Conservation (phyloP, 2,888 invertebrate species). For the Hololepta plana region DNA sequence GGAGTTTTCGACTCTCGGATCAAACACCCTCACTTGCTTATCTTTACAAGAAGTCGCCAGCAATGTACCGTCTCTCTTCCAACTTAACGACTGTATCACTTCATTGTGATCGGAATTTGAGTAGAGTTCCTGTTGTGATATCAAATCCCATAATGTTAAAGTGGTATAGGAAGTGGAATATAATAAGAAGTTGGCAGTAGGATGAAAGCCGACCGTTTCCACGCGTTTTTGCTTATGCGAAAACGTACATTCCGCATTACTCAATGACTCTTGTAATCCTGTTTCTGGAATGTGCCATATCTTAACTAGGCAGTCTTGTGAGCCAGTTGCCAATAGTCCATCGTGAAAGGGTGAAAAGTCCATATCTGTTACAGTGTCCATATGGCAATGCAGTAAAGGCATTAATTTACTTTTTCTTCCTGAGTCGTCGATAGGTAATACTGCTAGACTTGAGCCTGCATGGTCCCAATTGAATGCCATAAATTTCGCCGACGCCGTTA, state of each 20-base stretch:
- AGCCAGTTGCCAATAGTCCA: constrained; percentile 77
- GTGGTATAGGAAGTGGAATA: constrained; percentile 70
- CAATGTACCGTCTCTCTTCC: constrained; percentile 72
- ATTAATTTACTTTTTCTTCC: constrained; percentile 79
- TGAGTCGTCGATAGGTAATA: constrained; percentile 71
- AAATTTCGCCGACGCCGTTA: constrained; percentile 79
- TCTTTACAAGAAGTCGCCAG: constrained; percentile 85
- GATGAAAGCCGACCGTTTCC: constrained; percentile 83
- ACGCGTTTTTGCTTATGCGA: constrained; percentile 71
- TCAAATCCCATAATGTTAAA: constrained; percentile 73
- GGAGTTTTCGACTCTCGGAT: constrained; percentile 50
- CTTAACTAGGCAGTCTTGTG: constrained; percentile 76
- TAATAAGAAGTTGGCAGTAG: constrained; percentile 75
- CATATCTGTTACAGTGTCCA: constrained; percentile 87
- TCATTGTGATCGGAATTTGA: constrained; percentile 54
- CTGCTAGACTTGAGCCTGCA: constrained; percentile 77
- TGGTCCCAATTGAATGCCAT: constrained; percentile 95
- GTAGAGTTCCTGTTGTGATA: constrained; percentile 62
- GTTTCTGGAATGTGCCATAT: constrained; percentile 78
- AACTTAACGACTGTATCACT: constrained; percentile 75
- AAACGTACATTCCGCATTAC: constrained; percentile 62
- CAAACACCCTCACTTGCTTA: constrained; percentile 69
- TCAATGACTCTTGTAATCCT: constrained; percentile 54
- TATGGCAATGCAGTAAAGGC: constrained; percentile 70
- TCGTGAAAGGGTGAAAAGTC: constrained; percentile 93